Evolutionary conservation across 2,888 invertebrate species (phyloP), one percentile per base, ranked within the genome.

Genomic region (Rhagonycha lutea): DNA sequence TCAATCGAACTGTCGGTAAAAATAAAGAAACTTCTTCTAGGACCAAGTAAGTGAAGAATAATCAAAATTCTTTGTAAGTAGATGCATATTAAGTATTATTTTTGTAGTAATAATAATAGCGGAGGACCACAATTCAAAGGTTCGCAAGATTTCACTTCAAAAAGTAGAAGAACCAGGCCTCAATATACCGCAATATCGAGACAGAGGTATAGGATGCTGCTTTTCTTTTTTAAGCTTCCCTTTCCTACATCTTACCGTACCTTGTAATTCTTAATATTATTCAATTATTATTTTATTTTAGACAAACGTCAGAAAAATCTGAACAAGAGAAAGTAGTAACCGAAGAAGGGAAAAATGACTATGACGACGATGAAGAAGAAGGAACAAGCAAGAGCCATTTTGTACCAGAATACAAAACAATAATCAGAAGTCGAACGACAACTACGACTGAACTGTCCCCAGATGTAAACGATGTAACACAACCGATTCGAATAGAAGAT

Each of bases 331-430:
- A 80, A 73, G 79, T 80, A 18, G 87, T 80, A 78, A 86, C 9
- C 14, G 82, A 81, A 28, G 83, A 84, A 68, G 81, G 80, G 18
- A 81, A 76, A 72, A 81, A 79, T 28, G 80, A 80, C 61, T 81
- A 84, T 68, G 80, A 80, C 2, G 26, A 78, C 70, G 87, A 9
- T 63, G 81, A 74, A 69, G 81, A 79, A 47, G 47, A n/a, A 47
- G 2, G 2, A 47, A n/a, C 12, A 8, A 47, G n/a, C n/a, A 47
- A 47, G n/a, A 47, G 47, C 7, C 47, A 47, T n/a, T 47, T 47
- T 4, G n/a, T 47, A 69, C 92, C 92, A 2, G 91, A 92, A 83
- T 94, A 94, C 82, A 92, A 92, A 2, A 93, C 93, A 2, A 92
- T 94, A 61, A 89, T 91, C 82, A 88, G 94, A 81, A 90, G 89